Evolutionary conservation across 2,113 vertebrate genomes (phyloP).

Genomic region (Zosterops japonicus): DNA sequence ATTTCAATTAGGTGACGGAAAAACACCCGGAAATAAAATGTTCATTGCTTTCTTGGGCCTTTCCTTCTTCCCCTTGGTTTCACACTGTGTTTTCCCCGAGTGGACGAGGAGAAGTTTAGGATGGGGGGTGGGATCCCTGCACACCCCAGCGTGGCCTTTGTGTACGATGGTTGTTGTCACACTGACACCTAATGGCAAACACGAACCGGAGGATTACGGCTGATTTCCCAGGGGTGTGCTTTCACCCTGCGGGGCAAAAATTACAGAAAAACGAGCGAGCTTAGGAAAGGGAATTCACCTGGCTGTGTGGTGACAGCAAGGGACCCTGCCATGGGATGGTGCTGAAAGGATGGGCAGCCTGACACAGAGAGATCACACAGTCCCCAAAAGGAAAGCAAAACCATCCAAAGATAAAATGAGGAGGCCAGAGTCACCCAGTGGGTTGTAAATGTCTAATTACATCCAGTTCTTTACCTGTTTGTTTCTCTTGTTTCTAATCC

Average conservation of each 20-base stretch:
- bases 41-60: neutral
- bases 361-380: neutral
- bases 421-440: neutral
- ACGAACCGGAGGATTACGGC: neutral
- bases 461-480: neutral
- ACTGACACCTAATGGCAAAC: constrained; percentile 66
- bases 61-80: neutral
- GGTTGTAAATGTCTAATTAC: neutral
- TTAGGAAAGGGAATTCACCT: neutral
- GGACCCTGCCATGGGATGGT: neutral
- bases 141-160: neutral
- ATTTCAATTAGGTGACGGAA: neutral
- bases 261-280: neutral
- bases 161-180: constrained; percentile 54
- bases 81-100: neutral
- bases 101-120: neutral
- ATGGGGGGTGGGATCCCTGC: neutral
- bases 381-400: neutral
- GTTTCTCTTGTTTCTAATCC: neutral
- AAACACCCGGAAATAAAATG: neutral
- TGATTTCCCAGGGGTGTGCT: neutral
- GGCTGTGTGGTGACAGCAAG: accelerated
- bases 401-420: neutral
- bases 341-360: neutral
- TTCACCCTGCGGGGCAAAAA: neutral